phyloP scores from a whole-genome alignment of 2,888 invertebrate species.

The Sinotaia quadrata region DNA sequence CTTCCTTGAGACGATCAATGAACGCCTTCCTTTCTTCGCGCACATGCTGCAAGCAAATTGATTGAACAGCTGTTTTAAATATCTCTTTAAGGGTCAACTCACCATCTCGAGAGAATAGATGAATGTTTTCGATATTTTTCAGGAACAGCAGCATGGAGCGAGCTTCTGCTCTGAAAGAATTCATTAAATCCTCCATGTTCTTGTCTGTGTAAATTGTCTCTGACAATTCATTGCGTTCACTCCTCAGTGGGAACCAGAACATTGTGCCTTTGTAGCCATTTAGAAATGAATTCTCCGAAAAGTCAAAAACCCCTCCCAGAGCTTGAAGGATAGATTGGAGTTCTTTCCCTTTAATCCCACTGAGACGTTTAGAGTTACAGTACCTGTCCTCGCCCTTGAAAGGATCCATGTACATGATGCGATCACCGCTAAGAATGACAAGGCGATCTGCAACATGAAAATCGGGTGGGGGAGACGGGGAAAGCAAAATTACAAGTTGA shows the following conservation, averaged over 20 bases:
- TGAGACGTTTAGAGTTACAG: not conserved
- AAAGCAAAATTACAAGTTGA: too few species aligned
- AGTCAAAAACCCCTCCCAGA: not conserved
- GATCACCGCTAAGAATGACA: constrained; percentile 1
- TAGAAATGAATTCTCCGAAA: constrained; percentile 31
- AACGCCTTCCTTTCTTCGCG: constrained; percentile 13
- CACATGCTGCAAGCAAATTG: not conserved
- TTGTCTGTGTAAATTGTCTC: constrained; percentile 13
- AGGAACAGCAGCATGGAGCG: constrained; percentile 15
- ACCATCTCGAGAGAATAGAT: constrained; percentile 38
- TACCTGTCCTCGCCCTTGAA: not conserved
- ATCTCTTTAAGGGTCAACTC: not conserved
- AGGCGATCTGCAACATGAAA: constrained; percentile 9
- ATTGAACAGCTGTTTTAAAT: constrained; percentile 14
- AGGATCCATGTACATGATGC: constrained; percentile 11
- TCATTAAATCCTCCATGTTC: constrained; percentile 6
- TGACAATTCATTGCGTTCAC: not conserved
- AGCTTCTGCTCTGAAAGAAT: constrained; percentile 5
- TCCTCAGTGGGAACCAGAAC: constrained; percentile 21
- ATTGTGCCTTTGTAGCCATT: constrained; percentile 33
- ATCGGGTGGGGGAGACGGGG: too few species aligned
- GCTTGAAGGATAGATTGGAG: not conserved
- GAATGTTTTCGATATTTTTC: constrained; percentile 35
- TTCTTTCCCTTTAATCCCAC: not conserved
- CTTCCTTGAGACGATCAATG: not conserved